Conservation (phyloP, 2,797 vertebrate genomes). For the Karalla daura region DNA sequence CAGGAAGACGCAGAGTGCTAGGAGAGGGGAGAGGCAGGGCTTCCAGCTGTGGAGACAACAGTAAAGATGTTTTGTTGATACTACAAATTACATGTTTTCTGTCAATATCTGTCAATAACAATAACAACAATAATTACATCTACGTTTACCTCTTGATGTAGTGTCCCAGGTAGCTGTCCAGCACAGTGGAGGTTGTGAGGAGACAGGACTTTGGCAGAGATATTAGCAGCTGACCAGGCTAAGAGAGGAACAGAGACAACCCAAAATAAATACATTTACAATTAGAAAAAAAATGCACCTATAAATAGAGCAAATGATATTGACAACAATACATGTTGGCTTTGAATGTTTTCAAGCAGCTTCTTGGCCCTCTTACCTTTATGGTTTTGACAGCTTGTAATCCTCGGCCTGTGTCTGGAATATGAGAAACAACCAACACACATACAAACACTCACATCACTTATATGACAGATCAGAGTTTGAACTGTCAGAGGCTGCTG, state of each 20-base stretch:
- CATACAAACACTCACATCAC: background rate
- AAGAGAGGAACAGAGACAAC: slow-evolving; percentile 23
- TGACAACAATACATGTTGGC: too few species aligned
- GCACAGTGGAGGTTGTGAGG: slow-evolving; percentile 89
- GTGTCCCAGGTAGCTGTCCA: slow-evolving; percentile 87
- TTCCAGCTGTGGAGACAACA: slow-evolving; percentile 84
- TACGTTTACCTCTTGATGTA: slow-evolving; percentile 86
- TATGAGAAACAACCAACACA: slow-evolving; percentile 1
- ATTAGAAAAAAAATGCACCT: background rate
- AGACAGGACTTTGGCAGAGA: slow-evolving; percentile 92
- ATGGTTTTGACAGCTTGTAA: slow-evolving; percentile 84
- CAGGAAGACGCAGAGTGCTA: slow-evolving; percentile 91
- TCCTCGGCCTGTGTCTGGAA: slow-evolving; percentile 90
- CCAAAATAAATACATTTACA: background rate
- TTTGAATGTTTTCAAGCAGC: background rate
- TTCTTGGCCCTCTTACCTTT: slow-evolving; percentile 75
- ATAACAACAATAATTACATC: too few species aligned
- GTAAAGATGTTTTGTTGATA: background rate
- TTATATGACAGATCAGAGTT: background rate
- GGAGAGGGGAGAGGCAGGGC: slow-evolving; percentile 86
- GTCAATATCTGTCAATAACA: fast-evolving
- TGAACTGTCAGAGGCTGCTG: background rate
- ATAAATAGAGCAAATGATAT: too few species aligned
- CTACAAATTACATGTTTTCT: too few species aligned
- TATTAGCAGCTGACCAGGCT: slow-evolving; percentile 87